Conservation (phyloP, 2,113 vertebrate genomes). For the Lontra canadensis region DNA sequence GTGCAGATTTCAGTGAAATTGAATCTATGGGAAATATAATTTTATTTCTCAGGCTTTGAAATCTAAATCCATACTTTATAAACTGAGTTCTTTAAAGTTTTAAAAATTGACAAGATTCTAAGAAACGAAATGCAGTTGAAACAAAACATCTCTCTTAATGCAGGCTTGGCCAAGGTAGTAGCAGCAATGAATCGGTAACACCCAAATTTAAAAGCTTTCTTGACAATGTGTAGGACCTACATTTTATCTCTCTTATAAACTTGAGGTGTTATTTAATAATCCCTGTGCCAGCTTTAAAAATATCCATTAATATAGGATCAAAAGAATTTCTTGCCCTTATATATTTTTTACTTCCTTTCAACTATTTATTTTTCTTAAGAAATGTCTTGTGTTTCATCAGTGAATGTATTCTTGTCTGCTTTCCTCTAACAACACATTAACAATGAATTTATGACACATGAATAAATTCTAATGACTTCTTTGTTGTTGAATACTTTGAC, state of each 20-base stretch:
- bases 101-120: conserved; percentile 43
- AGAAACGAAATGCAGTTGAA: background rate
- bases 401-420: background rate
- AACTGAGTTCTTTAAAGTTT: conserved; percentile 44
- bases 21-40: conserved; percentile 32
- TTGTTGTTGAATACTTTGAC: background rate
- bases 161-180: background rate
- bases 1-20: background rate
- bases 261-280: conserved; percentile 29
- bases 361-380: conserved; percentile 25
- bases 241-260: conserved; percentile 56
- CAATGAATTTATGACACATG: background rate
- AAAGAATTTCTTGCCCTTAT: background rate
- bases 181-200: conserved; percentile 43
- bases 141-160: conserved; percentile 44
- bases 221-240: background rate
- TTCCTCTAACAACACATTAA: background rate
- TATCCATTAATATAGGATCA: conserved; percentile 27
- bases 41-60: background rate
- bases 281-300: background rate
- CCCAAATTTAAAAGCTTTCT: conserved; percentile 66
- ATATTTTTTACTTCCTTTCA: conserved; percentile 37
- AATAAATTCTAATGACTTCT: background rate
- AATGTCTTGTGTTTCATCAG: background rate
- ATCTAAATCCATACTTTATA: conserved; percentile 42